Conservation (phyloP, 2,113 vertebrate genomes). For the Microcebus jonahi region DNA sequence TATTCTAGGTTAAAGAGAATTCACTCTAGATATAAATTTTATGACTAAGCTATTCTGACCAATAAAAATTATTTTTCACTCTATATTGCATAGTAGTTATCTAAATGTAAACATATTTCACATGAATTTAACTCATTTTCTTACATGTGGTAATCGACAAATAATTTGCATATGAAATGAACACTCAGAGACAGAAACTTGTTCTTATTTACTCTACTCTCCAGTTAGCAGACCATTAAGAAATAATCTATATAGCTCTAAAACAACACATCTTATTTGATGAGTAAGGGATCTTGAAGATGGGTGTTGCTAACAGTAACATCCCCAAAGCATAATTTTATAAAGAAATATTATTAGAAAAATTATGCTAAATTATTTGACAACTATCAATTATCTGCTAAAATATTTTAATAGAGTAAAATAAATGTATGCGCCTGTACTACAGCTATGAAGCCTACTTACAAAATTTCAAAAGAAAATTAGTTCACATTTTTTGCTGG, state of each 20-base stretch:
- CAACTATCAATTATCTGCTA: background rate
- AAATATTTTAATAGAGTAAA: background rate
- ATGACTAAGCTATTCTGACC: background rate
- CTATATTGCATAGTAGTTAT: background rate
- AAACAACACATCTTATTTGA: background rate
- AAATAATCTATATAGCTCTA: background rate
- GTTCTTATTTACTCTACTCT: background rate
- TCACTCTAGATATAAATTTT: background rate
- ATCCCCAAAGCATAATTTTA: background rate
- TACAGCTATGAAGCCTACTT: background rate
- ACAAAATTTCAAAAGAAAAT: background rate
- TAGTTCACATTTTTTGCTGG: background rate
- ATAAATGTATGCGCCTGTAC: background rate
- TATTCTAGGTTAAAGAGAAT: background rate
- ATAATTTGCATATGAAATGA: background rate
- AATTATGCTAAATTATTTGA: background rate
- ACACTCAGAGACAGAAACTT: fast-evolving
- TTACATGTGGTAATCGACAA: background rate
- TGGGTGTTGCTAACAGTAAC: background rate
- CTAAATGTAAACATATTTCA: background rate
- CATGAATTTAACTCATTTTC: background rate
- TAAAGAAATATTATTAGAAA: background rate
- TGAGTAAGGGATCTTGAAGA: background rate
- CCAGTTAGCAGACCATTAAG: background rate
- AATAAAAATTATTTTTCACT: background rate